phyloP scores from a whole-genome alignment of 1,140 invertebrate genomes.

The Cyclina sinensis region DNA sequence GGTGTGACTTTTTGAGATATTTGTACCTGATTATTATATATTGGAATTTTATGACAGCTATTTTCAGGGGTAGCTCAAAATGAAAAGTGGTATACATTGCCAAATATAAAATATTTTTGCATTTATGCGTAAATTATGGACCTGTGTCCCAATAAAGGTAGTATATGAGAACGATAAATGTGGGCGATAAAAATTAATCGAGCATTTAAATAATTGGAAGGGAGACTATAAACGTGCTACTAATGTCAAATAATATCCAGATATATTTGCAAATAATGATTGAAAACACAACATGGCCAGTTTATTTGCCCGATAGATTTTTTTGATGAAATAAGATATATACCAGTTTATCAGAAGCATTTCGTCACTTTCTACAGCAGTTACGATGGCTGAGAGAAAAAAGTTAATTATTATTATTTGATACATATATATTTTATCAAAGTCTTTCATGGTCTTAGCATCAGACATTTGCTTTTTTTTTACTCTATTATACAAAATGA shows the following conservation, averaged over 20 bases:
- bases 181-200: constrained; percentile 67
- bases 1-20: constrained; percentile 43
- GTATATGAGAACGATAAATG: constrained; percentile 56
- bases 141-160: constrained; percentile 40
- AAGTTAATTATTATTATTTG: constrained; percentile 1
- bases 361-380: background rate
- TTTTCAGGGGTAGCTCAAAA: constrained; percentile 42
- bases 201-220: constrained; percentile 66
- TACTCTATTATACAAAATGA: constrained; percentile 13
- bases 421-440: background rate
- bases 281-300: constrained; percentile 12
- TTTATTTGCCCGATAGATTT: background rate
- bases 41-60: constrained; percentile 52
- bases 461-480: constrained; percentile 20
- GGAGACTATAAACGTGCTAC: constrained; percentile 49
- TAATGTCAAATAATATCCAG: constrained; percentile 68
- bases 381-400: background rate
- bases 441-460: constrained; percentile 6
- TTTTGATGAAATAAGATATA: background rate
- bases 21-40: constrained; percentile 64
- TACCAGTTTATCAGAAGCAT: background rate
- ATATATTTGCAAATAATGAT: constrained; percentile 47
- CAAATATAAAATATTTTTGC: constrained; percentile 63
- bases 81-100: constrained; percentile 54
- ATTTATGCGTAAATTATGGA: constrained; percentile 68